Evolutionary conservation across 1,140 invertebrate genomes (phyloP).

Genomic region (Polypedilum pembai): DNA sequence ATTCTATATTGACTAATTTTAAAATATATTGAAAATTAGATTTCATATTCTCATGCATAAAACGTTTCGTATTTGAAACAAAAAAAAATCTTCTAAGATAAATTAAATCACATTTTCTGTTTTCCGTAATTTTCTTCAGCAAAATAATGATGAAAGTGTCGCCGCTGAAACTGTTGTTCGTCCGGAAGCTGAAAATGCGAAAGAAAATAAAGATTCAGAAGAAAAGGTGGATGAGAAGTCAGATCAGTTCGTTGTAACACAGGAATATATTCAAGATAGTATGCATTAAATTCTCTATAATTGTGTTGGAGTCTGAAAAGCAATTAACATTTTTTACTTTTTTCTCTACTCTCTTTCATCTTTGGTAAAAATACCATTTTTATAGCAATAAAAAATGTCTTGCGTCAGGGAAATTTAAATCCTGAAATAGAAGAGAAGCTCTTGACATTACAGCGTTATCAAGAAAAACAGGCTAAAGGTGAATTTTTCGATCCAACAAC

Average conservation of each 20-base stretch:
- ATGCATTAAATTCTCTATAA: conserved; percentile 41
- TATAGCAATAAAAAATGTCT: conserved; percentile 69
- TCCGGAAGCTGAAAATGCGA: conserved; percentile 40
- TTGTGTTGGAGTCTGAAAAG: conserved; percentile 28
- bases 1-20: neutral
- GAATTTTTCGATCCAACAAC: conserved; percentile 38
- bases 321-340: conserved; percentile 21
- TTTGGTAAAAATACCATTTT: conserved; percentile 33
- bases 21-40: neutral
- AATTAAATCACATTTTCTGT: neutral
- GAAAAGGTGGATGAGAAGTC: conserved; percentile 36
- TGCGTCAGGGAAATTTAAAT: conserved; percentile 80
- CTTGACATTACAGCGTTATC: conserved; percentile 77
- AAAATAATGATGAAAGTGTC: conserved; percentile 29
- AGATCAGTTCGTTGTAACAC: conserved; percentile 67
- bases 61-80: conserved; percentile 31
- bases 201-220: conserved; percentile 35
- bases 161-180: conserved; percentile 21
- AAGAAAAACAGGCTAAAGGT: conserved; percentile 69
- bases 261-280: conserved; percentile 85
- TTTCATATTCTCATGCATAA: conserved; percentile 30
- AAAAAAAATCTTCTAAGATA: conserved; percentile 30
- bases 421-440: conserved; percentile 91
- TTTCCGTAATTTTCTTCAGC: conserved; percentile 27
- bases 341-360: neutral